These are phyloP conservation scores for Salmo trutta DNA, from an alignment of 2,797 vertebrate species.

Conservation along the genomic window DNA sequence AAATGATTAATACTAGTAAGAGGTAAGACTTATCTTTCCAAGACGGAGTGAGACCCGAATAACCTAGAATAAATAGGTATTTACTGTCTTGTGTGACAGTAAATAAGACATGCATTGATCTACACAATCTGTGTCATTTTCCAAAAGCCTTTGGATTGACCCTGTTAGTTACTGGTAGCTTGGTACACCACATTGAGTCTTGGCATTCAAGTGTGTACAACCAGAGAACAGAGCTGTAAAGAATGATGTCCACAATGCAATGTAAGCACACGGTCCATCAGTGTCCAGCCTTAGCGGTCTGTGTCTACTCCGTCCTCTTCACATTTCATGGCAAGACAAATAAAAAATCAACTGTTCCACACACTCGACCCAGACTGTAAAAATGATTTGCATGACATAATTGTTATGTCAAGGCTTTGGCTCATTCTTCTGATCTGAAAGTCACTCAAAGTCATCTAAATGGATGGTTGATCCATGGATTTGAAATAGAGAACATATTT, in stretches of 20 bases:
- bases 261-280: background rate
- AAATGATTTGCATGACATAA: no score
- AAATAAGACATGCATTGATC: background rate
- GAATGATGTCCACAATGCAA: background rate
- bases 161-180: background rate
- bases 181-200: background rate
- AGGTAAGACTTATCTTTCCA: background rate
- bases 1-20: background rate
- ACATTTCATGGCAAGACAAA: constrained; percentile 6
- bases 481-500: background rate
- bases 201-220: background rate
- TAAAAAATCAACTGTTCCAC: background rate
- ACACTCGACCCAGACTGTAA: background rate
- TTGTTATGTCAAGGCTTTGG: constrained; percentile 5
- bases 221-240: background rate
- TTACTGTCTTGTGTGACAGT: background rate
- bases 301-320: background rate
- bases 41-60: background rate
- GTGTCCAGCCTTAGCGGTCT: no score
- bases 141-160: background rate
- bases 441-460: background rate
- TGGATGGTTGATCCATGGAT: background rate
- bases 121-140: background rate
- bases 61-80: background rate
- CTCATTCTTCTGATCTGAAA: constrained; percentile 3